phyloP scores from a whole-genome alignment of 2,797 vertebrate species.

The Helostoma temminkii region DNA sequence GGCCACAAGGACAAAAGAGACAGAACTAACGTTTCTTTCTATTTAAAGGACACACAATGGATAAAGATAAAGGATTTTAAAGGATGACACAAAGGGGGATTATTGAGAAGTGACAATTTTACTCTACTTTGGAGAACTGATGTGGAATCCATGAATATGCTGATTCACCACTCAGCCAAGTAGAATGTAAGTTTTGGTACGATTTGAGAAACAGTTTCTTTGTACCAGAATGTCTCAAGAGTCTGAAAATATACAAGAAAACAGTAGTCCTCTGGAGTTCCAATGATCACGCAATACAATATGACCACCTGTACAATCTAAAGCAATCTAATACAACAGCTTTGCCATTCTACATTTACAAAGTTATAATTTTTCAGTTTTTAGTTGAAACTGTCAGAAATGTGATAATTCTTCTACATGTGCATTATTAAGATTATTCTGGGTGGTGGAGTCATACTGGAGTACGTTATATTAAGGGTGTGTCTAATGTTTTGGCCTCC shows the following conservation, averaged over 20 bases:
- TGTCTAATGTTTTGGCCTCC: no score
- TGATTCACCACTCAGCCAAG: neutral
- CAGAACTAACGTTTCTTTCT: neutral
- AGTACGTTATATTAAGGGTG: no score
- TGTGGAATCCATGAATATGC: neutral
- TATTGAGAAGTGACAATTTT: neutral
- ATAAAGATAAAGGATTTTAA: slow-evolving; percentile 1
- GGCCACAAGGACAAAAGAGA: slow-evolving; percentile 8
- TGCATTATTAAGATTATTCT: no score
- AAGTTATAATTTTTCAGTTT: no score
- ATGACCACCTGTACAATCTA: no score
- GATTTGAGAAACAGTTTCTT: neutral
- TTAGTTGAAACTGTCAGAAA: no score
- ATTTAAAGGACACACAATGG: neutral
- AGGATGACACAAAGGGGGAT: neutral
- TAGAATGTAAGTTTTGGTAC: neutral
- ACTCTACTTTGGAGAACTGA: neutral
- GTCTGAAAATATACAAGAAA: neutral
- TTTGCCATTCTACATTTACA: no score
- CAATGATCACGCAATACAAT: no score
- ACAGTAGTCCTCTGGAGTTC: slow-evolving; percentile 9
- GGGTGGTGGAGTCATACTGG: no score
- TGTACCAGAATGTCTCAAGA: neutral
- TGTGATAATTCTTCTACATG: no score
- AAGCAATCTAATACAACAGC: no score